phyloP scores from a whole-genome alignment of 2,113 vertebrate genomes.

The Sceloporus undulatus region DNA sequence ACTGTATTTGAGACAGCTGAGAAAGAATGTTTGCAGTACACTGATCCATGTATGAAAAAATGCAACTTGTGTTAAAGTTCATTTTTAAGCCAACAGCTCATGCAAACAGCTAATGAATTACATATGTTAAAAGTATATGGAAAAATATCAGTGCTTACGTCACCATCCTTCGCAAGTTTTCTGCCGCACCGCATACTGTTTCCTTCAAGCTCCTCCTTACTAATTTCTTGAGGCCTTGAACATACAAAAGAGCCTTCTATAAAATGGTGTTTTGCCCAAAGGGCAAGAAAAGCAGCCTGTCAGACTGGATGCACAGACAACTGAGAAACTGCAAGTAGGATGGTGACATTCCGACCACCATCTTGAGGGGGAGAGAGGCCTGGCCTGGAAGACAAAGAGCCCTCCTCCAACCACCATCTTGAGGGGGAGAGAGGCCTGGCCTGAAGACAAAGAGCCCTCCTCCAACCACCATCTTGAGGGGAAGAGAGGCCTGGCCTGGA shows the following conservation, averaged over 20 bases:
- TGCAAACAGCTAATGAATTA: not conserved
- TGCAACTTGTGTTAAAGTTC: not conserved
- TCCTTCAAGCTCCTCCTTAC: constrained; percentile 92
- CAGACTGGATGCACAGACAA: not conserved
- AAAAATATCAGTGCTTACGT: constrained; percentile 83
- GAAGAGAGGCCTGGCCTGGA: too few species aligned
- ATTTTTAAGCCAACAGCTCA: not conserved
- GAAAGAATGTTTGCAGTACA: not conserved
- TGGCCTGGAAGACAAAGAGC: too few species aligned
- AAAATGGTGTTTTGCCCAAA: not conserved
- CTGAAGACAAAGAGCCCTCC: too few species aligned
- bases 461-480: too few species aligned
- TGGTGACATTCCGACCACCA: too few species aligned
- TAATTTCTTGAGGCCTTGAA: constrained; percentile 92
- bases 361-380: too few species aligned
- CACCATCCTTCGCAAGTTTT: constrained; percentile 94
- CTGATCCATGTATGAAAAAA: not conserved
- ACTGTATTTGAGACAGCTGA: too few species aligned
- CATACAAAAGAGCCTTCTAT: constrained; percentile 33
- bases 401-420: too few species aligned
- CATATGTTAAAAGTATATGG: not conserved
- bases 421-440: too few species aligned
- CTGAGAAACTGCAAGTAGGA: not conserved
- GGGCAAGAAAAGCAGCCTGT: not conserved
- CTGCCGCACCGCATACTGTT: constrained; percentile 97